phyloP scores from a whole-genome alignment of 2,888 invertebrate species.

The Plebejus argus region DNA sequence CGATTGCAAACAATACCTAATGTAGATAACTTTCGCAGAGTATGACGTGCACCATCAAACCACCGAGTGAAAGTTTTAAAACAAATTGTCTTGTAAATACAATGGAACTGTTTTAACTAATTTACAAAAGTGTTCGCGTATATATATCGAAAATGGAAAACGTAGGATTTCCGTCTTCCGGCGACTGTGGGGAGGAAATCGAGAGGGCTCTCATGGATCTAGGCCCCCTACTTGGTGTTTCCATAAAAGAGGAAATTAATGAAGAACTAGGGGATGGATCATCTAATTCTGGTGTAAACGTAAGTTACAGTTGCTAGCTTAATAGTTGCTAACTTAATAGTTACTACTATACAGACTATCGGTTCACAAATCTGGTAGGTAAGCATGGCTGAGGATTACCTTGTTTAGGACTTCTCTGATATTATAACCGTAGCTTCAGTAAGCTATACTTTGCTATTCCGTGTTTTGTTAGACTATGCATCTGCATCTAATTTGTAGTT shows the following conservation, averaged over 20 bases:
- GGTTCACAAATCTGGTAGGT: background rate
- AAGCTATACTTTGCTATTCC: background rate
- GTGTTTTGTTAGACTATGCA: background rate
- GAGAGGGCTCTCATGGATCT: slow-evolving; percentile 76
- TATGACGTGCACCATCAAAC: slow-evolving; percentile 64
- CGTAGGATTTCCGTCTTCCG: slow-evolving; percentile 64
- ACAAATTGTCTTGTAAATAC: slow-evolving; percentile 42
- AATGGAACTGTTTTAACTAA: background rate
- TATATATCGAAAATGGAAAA: slow-evolving; percentile 59
- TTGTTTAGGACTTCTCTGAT: background rate
- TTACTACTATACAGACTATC: background rate
- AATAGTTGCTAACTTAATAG: background rate
- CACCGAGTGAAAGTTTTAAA: slow-evolving; percentile 66
- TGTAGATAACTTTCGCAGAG: slow-evolving; percentile 56
- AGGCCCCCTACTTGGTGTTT: slow-evolving; percentile 69
- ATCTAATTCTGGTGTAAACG: slow-evolving; percentile 51
- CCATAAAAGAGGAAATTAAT: slow-evolving; percentile 71
- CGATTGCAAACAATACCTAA: background rate
- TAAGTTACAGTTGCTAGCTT: slow-evolving; percentile 47
- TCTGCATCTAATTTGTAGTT: background rate
- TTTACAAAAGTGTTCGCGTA: background rate
- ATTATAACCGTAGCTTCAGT: background rate
- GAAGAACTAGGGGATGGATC: slow-evolving; percentile 60
- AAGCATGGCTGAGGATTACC: background rate
- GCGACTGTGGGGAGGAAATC: slow-evolving; percentile 72